Conservation (phyloP, 1,140 invertebrate species). For the Formica exsecta region DNA sequence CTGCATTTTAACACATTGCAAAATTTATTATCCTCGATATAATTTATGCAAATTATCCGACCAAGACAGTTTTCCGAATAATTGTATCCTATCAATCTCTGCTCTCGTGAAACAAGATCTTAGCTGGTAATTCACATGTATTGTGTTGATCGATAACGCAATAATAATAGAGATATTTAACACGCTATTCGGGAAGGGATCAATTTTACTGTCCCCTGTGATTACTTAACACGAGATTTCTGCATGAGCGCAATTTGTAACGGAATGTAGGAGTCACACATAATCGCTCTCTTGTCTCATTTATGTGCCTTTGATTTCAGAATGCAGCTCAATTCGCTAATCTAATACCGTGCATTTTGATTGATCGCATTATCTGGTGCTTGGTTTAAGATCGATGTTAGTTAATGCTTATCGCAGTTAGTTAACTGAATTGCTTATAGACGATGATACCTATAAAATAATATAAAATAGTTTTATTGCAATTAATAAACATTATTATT, state of each 20-base stretch:
- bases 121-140: conserved; percentile 8
- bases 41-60: conserved; percentile 15
- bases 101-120: not conserved
- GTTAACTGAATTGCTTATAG: not conserved
- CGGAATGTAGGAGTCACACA: conserved; percentile 18
- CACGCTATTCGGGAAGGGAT: conserved; percentile 34
- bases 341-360: conserved; percentile 21
- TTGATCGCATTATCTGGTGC: conserved; percentile 26
- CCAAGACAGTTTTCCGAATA: not conserved
- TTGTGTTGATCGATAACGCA: not conserved
- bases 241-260: conserved; percentile 23
- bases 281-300: not conserved
- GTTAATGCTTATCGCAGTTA: conserved; percentile 36
- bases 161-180: conserved; percentile 26
- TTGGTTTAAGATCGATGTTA: not conserved
- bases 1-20: not conserved
- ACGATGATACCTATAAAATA: not conserved
- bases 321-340: not conserved
- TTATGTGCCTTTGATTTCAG: conserved; percentile 6
- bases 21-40: not conserved
- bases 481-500: not conserved
- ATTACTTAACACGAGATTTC: conserved; percentile 23
- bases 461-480: not conserved
- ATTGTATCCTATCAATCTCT: not conserved
- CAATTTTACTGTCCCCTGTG: not conserved